These are phyloP conservation scores for Villa cingulata DNA, from an alignment of 2,888 invertebrate species.

Conservation along the genomic window DNA sequence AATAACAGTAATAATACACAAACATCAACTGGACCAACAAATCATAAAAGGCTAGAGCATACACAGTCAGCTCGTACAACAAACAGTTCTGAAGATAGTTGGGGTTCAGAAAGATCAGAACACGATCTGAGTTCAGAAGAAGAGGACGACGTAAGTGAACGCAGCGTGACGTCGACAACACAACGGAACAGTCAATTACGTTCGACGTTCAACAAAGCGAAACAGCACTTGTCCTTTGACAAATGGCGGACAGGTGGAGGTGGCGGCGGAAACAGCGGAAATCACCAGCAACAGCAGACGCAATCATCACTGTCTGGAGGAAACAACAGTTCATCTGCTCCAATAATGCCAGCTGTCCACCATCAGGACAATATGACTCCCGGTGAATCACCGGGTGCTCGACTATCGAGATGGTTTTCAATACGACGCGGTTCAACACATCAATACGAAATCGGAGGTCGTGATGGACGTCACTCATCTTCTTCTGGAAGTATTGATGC, in stretches of 20 bases:
- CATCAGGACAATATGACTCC: conserved; percentile 38
- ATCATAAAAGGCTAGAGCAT: conserved; percentile 21
- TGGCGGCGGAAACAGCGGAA: conserved; percentile 23
- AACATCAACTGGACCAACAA: conserved; percentile 32
- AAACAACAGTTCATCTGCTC: conserved; percentile 8
- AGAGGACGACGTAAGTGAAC: conserved; percentile 43
- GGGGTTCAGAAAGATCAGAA: conserved; percentile 39
- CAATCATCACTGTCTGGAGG: conserved; percentile 5
- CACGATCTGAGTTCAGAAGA: conserved; percentile 43
- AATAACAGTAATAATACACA: conserved; percentile 36
- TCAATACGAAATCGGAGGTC: conserved; percentile 59
- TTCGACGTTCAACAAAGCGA: conserved; percentile 67
- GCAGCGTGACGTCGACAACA: conserved; percentile 26
- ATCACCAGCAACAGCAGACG: conserved; percentile 19
- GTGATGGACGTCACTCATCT: conserved; percentile 31
- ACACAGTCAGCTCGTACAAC: conserved; percentile 26
- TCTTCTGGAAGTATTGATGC: conserved; percentile 27
- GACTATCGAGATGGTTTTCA: conserved; percentile 79
- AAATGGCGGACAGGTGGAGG: conserved; percentile 49
- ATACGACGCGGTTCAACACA: conserved; percentile 69
- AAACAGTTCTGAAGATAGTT: conserved; percentile 47
- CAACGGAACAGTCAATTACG: conserved; percentile 64
- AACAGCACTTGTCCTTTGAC: conserved; percentile 59
- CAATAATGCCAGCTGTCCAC: conserved; percentile 13
- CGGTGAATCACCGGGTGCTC: conserved; percentile 59